Evolutionary conservation across 2,797 vertebrate genomes (phyloP).

Genomic region (Pempheris klunzingeri): DNA sequence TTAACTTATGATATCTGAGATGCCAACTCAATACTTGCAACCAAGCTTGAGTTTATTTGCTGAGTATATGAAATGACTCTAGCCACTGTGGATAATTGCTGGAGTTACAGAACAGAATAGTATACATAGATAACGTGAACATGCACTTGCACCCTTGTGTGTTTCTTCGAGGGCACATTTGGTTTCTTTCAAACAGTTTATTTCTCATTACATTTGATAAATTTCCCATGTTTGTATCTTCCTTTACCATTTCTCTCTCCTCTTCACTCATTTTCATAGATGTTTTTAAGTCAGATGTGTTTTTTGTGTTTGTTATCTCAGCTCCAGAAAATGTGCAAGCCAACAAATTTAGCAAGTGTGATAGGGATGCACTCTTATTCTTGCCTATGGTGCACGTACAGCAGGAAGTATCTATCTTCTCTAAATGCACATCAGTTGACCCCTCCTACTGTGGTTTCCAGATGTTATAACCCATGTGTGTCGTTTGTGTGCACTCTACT

Average conservation of each 20-base stretch:
- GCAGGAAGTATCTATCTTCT: conserved; percentile 25
- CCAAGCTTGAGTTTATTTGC: background rate
- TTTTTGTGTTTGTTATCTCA: background rate
- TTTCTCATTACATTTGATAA: conserved; percentile 16
- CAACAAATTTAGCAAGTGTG: background rate
- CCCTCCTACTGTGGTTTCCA: conserved; percentile 44
- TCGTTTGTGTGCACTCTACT: conserved; percentile 65
- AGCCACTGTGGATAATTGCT: background rate
- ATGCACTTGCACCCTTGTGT: background rate
- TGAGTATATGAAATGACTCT: conserved; percentile 1
- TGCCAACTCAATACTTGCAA: background rate
- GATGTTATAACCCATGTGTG: conserved; percentile 65
- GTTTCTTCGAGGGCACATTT: background rate
- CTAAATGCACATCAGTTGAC: conserved; percentile 29
- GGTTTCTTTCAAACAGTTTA: background rate
- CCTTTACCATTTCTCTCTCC: background rate
- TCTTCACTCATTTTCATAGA: background rate
- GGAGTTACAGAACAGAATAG: background rate
- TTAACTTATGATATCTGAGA: background rate
- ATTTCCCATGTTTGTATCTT: background rate
- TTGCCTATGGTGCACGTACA: background rate
- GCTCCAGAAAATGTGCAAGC: background rate
- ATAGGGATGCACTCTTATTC: background rate
- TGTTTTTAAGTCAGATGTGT: background rate
- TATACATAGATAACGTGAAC: background rate